A percentile compares a stretch with the other conserved stretches of the same genome.
Conservation (phyloP, 2,888 invertebrate genomes). For the Amphimallon solstitiale region DNA sequence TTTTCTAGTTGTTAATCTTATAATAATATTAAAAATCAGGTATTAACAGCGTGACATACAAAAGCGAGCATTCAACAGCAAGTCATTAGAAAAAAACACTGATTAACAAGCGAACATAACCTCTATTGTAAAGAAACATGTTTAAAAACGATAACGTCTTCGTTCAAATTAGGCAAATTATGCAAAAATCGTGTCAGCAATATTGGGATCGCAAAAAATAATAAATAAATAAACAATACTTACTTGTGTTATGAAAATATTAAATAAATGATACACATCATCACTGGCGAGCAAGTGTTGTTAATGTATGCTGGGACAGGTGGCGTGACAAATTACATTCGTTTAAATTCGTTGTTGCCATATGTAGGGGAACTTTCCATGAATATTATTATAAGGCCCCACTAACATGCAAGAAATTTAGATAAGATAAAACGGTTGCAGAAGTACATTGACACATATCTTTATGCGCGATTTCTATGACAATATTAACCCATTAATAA, state of each 20-base stretch:
- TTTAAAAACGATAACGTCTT: neutral
- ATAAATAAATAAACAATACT: neutral
- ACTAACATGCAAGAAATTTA: no score
- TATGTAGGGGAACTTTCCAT: no score
- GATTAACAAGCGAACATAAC: conserved; percentile 20
- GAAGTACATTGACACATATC: no score
- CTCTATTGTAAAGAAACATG: conserved; percentile 4
- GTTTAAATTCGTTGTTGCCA: no score
- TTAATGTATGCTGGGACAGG: neutral
- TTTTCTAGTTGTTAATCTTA: neutral
- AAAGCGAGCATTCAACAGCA: conserved; percentile 7
- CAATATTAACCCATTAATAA: no score
- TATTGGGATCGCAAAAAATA: neutral
- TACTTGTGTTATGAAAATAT: conserved; percentile 18
- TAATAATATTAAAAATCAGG: neutral
- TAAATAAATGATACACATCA: conserved; percentile 6
- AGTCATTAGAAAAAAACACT: neutral
- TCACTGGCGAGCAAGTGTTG: neutral
- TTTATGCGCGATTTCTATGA: no score
- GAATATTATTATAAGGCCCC: no score
- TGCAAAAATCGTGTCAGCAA: neutral
- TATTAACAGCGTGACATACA: neutral
- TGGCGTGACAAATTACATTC: neutral
- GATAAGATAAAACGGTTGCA: no score
- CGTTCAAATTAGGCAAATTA: neutral